These are phyloP conservation scores for Xestobium rufovillosum DNA, from an alignment of 2,888 invertebrate genomes.

Conservation along the genomic window DNA sequence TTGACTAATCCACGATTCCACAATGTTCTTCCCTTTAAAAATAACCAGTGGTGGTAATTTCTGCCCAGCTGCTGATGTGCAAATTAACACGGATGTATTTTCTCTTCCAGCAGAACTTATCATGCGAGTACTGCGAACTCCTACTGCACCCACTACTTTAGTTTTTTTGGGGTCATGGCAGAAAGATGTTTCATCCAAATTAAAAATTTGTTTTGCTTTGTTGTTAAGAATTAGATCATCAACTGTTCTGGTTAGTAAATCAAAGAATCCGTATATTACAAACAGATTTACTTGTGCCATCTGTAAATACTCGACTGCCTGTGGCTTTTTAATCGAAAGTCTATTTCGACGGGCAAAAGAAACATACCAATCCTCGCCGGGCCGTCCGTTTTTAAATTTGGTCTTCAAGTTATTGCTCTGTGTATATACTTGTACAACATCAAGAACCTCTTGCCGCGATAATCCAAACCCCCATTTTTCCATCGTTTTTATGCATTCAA, in stretches of 20 bases:
- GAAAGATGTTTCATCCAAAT: constrained; percentile 17
- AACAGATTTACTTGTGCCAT: constrained; percentile 24
- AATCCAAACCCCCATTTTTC: constrained; percentile 6
- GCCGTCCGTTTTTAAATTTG: constrained; percentile 7
- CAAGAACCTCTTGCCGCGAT: constrained; percentile 6
- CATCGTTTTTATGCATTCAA: constrained; percentile 4
- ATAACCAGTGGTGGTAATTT: constrained; percentile 34
- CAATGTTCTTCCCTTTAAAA: constrained; percentile 32
- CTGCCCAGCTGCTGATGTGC: constrained; percentile 25
- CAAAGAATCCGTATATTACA: constrained; percentile 14
- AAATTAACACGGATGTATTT: constrained; percentile 29
- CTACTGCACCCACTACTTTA: constrained; percentile 21
- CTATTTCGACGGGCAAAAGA: constrained; percentile 20
- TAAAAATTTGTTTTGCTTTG: constrained; percentile 15
- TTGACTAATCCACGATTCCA: constrained; percentile 31
- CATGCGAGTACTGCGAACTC: constrained; percentile 17
- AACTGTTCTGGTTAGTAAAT: constrained; percentile 9
- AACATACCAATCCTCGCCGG: constrained; percentile 5
- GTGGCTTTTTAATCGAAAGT: constrained; percentile 31
- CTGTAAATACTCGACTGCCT: constrained; percentile 29
- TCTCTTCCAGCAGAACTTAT: constrained; percentile 29
- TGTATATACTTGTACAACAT: too few relatives aligned
- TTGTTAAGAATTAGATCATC: constrained; percentile 13
- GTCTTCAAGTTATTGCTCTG: constrained; percentile 5
- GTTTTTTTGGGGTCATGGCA: constrained; percentile 18